Evolutionary conservation across 1,140 invertebrate genomes (phyloP), one percentile per base, ranked within the genome.

Genomic region (Conus betulinus): DNA sequence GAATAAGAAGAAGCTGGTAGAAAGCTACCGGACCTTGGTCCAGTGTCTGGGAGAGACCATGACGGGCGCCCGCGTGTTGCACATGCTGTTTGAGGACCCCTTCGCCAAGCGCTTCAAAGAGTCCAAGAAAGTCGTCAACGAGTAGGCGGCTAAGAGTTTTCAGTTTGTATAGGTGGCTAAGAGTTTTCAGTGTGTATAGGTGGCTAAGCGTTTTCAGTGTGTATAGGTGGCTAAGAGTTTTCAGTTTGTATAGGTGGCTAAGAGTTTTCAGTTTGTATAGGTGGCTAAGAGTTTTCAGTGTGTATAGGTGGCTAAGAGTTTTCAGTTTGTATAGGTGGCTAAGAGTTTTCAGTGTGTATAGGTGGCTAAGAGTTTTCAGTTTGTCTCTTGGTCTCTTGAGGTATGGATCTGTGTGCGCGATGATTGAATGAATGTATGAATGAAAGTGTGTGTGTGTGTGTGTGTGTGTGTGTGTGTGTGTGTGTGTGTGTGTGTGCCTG

Each of bases 61-160:
- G 76, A 39, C 76, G 5, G 76, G 76, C 23, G 39, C 76, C 25
- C 25, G 76, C 3, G 76, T 78, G 11, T 25, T 78, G 27, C 76
- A 78, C 25, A 23, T 78, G 23, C n/a, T 78, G 6, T 78, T 78
- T 15, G 76, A 78, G 6, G 76, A 78, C 76, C 76, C 76, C 76
- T 78, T 78, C 25, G 76, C 76, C 76, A 78, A 78, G 27, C 6
- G 76, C 6, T 78, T 78, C 76, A 78, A 17, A 78, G 76, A 78
- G 3, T 23, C 76, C 76, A 78, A 78, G 27, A 27, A 13, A 15
- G 25, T 39, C 6, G 76, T 78, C 25, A 23, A 78, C 23, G 25
- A 6, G 76, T 78, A 78, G 15, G 76, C 3, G 39, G 39, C 39
- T 39, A 39, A 39, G 39, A 39, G 39, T 39, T 0, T 39, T 39